Percentiles rank a stretch among this genome's conserved stretches.
Evolutionary conservation across 2,113 vertebrate genomes (phyloP).

Genomic region (Spizaetus ornatus): DNA sequence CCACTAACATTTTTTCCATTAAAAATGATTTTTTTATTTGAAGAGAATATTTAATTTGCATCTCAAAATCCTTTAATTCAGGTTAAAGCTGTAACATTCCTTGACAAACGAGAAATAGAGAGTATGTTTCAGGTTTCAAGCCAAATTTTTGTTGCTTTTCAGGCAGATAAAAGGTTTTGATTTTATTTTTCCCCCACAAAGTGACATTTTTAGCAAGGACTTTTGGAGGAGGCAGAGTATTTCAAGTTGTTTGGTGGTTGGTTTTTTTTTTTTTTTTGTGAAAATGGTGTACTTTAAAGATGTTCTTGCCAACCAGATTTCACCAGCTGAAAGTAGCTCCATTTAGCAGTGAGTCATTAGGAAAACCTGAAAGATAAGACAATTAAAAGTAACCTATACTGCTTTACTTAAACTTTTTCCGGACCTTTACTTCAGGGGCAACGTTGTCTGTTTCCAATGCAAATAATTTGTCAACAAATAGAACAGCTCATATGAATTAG

Average conservation of each 20-base stretch:
- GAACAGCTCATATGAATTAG: not conserved
- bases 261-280: not conserved
- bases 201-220: not conserved
- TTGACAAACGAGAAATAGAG: not conserved
- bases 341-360: not conserved
- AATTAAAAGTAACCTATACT: not conserved
- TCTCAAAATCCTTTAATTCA: not conserved
- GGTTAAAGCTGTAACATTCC: not conserved
- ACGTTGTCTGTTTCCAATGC: not conserved
- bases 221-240: not conserved
- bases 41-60: not conserved
- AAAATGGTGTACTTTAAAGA: not conserved
- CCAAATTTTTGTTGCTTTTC: not conserved
- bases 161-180: not conserved
- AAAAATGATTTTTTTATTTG: not conserved
- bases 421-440: not conserved
- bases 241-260: not conserved
- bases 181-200: not conserved
- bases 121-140: not conserved
- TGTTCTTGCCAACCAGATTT: not conserved
- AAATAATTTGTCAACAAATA: not conserved
- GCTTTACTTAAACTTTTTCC: not conserved
- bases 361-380: not conserved
- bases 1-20: not conserved
- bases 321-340: not conserved